A percentile compares a stretch with the other conserved stretches of the same genome.
Evolutionary conservation across 2,797 vertebrate genomes (phyloP).

Genomic region (Pteropus rufus): DNA sequence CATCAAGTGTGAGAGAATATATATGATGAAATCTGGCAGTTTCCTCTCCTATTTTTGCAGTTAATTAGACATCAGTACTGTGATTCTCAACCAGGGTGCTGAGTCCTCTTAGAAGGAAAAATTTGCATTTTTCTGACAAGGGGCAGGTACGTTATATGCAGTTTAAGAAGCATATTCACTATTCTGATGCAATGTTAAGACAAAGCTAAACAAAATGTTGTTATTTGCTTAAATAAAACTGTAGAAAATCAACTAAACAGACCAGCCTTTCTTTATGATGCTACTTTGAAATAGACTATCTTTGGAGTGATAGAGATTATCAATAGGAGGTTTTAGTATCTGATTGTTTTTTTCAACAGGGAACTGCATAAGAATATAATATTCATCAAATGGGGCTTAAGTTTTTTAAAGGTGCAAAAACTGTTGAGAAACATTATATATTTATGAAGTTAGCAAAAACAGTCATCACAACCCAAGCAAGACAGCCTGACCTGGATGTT

Average conservation of each 20-base stretch:
- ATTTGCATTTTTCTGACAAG: background rate
- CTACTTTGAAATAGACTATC: background rate
- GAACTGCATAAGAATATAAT: background rate
- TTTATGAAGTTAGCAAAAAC: constrained; percentile 28
- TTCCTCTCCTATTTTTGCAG: background rate
- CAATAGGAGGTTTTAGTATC: background rate
- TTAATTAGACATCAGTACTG: background rate
- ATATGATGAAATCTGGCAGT: background rate
- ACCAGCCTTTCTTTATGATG: background rate
- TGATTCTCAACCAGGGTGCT: background rate
- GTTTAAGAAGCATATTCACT: background rate
- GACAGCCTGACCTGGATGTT: background rate
- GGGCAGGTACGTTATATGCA: background rate
- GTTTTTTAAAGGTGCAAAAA: constrained; percentile 10
- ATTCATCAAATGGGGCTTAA: background rate
- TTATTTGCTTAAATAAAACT: constrained; percentile 31
- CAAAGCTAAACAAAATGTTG: background rate
- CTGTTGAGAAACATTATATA: background rate
- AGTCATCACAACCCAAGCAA: background rate
- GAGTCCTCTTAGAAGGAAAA: background rate
- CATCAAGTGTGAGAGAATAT: background rate
- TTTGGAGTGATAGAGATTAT: background rate
- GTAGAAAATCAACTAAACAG: background rate
- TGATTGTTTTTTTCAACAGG: background rate
- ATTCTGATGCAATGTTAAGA: background rate